phyloP scores from a whole-genome alignment of 2,888 invertebrate genomes.

The Calameuta pallipes region DNA sequence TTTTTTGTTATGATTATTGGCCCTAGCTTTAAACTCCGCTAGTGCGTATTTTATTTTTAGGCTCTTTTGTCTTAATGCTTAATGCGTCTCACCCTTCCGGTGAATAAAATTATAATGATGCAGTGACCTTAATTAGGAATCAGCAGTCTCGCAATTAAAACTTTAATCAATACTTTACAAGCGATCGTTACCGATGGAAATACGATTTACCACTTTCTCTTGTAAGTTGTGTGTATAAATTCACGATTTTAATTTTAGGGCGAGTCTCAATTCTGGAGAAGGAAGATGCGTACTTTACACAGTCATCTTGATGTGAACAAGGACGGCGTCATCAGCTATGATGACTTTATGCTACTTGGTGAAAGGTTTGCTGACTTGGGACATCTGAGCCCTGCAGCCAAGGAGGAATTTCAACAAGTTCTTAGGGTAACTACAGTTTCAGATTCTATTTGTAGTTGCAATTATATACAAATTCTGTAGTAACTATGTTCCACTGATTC shows the following conservation, averaged over 20 bases:
- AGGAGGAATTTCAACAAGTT: conserved; percentile 77
- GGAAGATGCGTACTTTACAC: conserved; percentile 88
- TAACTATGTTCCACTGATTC: background rate
- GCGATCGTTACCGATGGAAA: background rate
- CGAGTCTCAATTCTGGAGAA: conserved; percentile 79
- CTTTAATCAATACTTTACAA: background rate
- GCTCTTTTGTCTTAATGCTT: background rate
- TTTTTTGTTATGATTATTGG: conserved; percentile 30
- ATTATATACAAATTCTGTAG: background rate
- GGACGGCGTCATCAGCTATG: conserved; percentile 85
- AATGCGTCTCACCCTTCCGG: too few relatives aligned
- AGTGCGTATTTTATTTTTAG: background rate
- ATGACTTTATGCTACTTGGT: conserved; percentile 81
- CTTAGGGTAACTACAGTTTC: conserved; percentile 71
- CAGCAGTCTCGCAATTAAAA: background rate
- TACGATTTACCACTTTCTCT: background rate
- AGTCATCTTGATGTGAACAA: conserved; percentile 86
- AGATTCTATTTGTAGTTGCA: background rate
- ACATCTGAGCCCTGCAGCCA: conserved; percentile 75
- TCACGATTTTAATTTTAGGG: conserved; percentile 60
- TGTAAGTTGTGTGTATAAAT: background rate
- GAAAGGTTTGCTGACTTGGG: conserved; percentile 82
- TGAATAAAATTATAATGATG: background rate
- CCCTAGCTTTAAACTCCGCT: conserved; percentile 36
- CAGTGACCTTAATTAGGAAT: background rate